Percentiles rank a stretch among this genome's conserved stretches.
Evolutionary conservation across 2,113 vertebrate species (phyloP).

Genomic region (Phalacrocorax aristotelis): DNA sequence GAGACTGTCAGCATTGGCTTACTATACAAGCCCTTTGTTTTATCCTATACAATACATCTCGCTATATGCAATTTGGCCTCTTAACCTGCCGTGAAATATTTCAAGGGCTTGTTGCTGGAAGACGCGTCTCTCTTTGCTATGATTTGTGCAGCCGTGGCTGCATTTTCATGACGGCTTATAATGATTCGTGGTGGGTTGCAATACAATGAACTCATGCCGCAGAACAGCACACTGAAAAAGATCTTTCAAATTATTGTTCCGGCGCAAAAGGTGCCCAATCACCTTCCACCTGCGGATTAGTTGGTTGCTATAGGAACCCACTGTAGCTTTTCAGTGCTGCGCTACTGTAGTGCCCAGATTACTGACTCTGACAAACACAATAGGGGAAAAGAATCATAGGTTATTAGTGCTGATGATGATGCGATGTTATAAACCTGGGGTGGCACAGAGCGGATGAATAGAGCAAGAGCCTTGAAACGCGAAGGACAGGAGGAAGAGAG

Average conservation of each 20-base stretch:
- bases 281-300: slow-evolving; percentile 64
- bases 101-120: slow-evolving; percentile 39
- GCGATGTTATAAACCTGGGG: slow-evolving; percentile 26
- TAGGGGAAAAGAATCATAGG: slow-evolving; percentile 40
- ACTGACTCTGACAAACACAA: slow-evolving; percentile 49
- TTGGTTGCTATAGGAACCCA: slow-evolving; percentile 67
- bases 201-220: slow-evolving; percentile 36
- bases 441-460: slow-evolving; percentile 8
- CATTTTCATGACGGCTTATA: background rate
- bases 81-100: slow-evolving; percentile 44
- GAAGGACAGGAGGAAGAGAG: slow-evolving; percentile 46
- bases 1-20: slow-evolving; percentile 16
- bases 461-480: background rate
- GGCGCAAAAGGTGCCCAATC: slow-evolving; percentile 52
- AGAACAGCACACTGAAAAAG: slow-evolving; percentile 44
- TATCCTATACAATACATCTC: slow-evolving; percentile 28
- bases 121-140: background rate
- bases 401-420: slow-evolving; percentile 8
- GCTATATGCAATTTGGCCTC: background rate
- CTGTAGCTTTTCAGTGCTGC: slow-evolving; percentile 40
- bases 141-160: background rate
- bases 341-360: slow-evolving; percentile 44
- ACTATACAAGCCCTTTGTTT: slow-evolving; percentile 53
- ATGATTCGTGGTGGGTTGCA: background rate
- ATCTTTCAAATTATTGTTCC: slow-evolving; percentile 66